These are phyloP conservation scores for Aldabrachelys gigantea DNA, from an alignment of 2,113 vertebrate genomes.

Conservation along the genomic window DNA sequence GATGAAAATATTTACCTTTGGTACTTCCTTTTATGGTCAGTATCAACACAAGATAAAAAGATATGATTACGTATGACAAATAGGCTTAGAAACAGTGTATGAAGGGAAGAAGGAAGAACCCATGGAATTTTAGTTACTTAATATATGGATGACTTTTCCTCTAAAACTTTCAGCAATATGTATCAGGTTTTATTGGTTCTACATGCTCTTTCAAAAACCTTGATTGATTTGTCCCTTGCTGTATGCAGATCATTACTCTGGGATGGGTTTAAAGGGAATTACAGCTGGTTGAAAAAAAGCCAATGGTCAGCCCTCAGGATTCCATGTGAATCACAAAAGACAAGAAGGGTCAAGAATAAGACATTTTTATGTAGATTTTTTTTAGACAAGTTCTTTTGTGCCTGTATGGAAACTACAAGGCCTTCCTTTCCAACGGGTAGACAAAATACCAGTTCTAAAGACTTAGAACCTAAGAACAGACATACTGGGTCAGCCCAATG, in stretches of 20 bases:
- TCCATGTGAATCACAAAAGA: not conserved
- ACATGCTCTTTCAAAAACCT: not conserved
- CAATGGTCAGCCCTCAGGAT: not conserved
- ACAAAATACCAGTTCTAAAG: not conserved
- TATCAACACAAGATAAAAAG: not conserved
- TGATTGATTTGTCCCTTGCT: slow-evolving; percentile 8
- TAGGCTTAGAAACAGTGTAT: not conserved
- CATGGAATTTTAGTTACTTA: not conserved
- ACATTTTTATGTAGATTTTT: not conserved
- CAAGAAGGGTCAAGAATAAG: not conserved
- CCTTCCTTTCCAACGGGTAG: not conserved
- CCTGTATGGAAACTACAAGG: not conserved
- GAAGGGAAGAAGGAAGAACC: not conserved
- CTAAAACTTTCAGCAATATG: not conserved
- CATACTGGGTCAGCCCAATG: not conserved
- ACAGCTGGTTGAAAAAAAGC: not conserved
- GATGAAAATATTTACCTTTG: not conserved
- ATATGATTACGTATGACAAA: not conserved
- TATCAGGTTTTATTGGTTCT: not conserved
- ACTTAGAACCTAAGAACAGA: not conserved
- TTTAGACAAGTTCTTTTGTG: not conserved
- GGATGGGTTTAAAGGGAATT: not conserved
- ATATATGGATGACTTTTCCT: slow-evolving; percentile 2
- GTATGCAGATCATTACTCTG: not conserved
- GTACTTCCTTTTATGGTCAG: not conserved